Evolutionary conservation across 1,140 invertebrate species (phyloP).

Genomic region (Drosophila sturtevanti): DNA sequence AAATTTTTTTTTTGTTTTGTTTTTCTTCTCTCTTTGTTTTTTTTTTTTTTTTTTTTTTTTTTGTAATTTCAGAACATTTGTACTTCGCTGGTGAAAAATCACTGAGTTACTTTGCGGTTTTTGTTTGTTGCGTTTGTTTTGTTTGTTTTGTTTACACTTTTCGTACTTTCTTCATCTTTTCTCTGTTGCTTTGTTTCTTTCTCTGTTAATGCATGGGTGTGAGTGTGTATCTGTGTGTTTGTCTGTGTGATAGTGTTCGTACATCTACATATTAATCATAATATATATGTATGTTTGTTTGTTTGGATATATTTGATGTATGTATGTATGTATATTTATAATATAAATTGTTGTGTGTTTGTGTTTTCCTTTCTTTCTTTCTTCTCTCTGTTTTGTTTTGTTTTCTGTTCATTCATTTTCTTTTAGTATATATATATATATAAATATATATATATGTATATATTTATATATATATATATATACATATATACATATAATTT

Average conservation of each 20-base stretch:
- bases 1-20: constrained; percentile 21
- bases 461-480: constrained; percentile 4
- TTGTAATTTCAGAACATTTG: constrained; percentile 73
- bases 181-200: constrained; percentile 13
- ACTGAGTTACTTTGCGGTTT: constrained; percentile 78
- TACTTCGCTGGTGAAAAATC: constrained; percentile 81
- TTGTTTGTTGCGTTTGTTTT: constrained; percentile 41
- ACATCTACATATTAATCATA: constrained; percentile 7
- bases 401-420: background rate
- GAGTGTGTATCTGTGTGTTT: background rate
- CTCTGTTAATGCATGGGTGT: constrained; percentile 10
- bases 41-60: constrained; percentile 31
- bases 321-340: constrained; percentile 46
- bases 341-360: constrained; percentile 33
- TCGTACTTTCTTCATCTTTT: constrained; percentile 15
- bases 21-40: constrained; percentile 36
- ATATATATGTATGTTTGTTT: constrained; percentile 38
- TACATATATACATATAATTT: too few relatives aligned
- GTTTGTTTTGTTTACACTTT: constrained; percentile 46
- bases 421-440: constrained; percentile 23
- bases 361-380: constrained; percentile 9
- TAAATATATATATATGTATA: constrained; percentile 17
- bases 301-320: constrained; percentile 37
- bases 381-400: background rate
- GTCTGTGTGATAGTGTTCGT: background rate